Conservation (phyloP, 1,140 invertebrate species). For the Pseudobourletiella spinata region DNA sequence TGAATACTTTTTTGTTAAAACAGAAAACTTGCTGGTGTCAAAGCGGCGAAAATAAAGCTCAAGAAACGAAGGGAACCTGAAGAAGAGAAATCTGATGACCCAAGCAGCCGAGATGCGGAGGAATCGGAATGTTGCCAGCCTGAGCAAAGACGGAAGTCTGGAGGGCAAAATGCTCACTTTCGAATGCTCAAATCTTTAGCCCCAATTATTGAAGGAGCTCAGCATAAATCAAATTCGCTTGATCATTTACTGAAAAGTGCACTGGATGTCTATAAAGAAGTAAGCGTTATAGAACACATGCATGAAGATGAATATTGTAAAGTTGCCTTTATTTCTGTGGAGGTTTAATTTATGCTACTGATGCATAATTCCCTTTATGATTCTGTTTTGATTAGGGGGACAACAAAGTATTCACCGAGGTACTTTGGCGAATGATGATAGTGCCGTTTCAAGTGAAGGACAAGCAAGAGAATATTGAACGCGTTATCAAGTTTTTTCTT, state of each 20-base stretch:
- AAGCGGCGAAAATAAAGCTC: neutral
- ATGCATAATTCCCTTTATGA: too few species aligned
- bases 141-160: neutral
- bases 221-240: neutral
- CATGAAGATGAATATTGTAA: too few species aligned
- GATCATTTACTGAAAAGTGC: neutral
- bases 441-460: constrained; percentile 2
- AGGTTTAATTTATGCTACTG: too few species aligned
- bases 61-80: neutral
- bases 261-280: neutral
- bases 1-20: neutral
- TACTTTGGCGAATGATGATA: constrained; percentile 5
- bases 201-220: neutral
- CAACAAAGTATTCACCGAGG: neutral
- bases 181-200: neutral
- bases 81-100: neutral
- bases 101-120: neutral
- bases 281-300: neutral
- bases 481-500: constrained; percentile 4
- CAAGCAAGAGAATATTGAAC: neutral
- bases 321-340: too few species aligned
- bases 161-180: neutral
- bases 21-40: neutral
- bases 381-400: constrained; percentile 2
- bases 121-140: neutral